These are phyloP conservation scores for Busseola fusca DNA, from an alignment of 2,888 invertebrate species.

Conservation along the genomic window DNA sequence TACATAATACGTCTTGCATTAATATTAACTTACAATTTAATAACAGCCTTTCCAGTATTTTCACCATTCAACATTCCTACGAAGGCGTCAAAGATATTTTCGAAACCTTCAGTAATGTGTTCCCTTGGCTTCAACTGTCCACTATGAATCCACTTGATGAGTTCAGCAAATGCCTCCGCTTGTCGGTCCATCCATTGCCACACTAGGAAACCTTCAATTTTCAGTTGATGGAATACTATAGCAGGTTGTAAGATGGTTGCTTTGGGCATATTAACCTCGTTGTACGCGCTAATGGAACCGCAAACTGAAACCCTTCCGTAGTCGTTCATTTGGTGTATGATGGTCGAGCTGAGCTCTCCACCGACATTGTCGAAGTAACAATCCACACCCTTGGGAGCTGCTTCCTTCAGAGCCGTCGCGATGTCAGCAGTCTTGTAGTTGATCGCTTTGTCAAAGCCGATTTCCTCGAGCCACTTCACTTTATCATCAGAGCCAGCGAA, in stretches of 20 bases:
- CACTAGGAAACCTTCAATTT: constrained; percentile 90
- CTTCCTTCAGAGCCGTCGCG: constrained; percentile 85
- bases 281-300: constrained; percentile 78
- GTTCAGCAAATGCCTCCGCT: constrained; percentile 89
- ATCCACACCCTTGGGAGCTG: constrained; percentile 90
- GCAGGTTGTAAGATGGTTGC: constrained; percentile 86
- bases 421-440: constrained; percentile 90
- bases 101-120: constrained; percentile 91
- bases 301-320: constrained; percentile 89
- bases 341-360: constrained; percentile 89
- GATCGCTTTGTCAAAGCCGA: constrained; percentile 91
- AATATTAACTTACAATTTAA: constrained; percentile 81
- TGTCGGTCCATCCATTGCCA: constrained; percentile 87
- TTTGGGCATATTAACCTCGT: constrained; percentile 70
- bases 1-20: constrained; percentile 10
- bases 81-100: constrained; percentile 91
- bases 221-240: constrained; percentile 89
- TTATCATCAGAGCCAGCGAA: constrained; percentile 88
- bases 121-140: constrained; percentile 91
- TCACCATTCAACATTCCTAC: constrained; percentile 90
- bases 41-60: constrained; percentile 91
- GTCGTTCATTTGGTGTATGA: constrained; percentile 89
- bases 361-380: constrained; percentile 94
- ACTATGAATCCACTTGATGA: constrained; percentile 89
- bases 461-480: constrained; percentile 85